Percentiles rank a stretch among this genome's conserved stretches.
Conservation (phyloP, 2,113 vertebrate genomes). For the Hydropotes inermis region DNA sequence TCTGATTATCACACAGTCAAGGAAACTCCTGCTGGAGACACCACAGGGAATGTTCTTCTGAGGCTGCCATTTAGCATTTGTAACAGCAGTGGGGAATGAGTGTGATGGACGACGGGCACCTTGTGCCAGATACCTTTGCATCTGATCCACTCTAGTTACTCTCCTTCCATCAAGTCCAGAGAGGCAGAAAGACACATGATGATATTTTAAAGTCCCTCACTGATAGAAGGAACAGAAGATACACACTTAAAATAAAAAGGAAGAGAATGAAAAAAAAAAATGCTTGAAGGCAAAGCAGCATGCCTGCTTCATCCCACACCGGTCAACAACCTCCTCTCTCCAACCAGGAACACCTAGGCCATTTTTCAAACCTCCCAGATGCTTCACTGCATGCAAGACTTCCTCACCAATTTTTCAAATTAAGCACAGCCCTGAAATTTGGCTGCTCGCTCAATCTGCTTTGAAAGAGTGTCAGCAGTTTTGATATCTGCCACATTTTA, state of each 20-base stretch:
- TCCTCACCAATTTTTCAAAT: conserved; percentile 70
- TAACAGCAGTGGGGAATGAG: conserved; percentile 72
- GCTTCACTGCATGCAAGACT: conserved; percentile 67
- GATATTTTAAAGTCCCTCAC: conserved; percentile 60
- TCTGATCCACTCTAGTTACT: conserved; percentile 41
- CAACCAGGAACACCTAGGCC: background rate
- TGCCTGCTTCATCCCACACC: conserved; percentile 9
- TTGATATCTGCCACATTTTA: conserved; percentile 55
- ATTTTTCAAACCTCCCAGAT: conserved; percentile 74
- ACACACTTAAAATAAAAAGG: background rate
- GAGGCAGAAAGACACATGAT: conserved; percentile 60
- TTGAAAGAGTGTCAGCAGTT: conserved; percentile 61
- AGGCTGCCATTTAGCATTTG: conserved; percentile 78
- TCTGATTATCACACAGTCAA: conserved; percentile 80
- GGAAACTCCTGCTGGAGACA: conserved; percentile 78
- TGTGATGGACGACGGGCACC: conserved; percentile 63
- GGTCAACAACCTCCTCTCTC: conserved; percentile 32
- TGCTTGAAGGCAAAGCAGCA: conserved; percentile 27
- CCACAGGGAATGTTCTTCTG: conserved; percentile 79
- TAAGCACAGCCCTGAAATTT: conserved; percentile 61
- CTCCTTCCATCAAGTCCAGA: conserved; percentile 56
- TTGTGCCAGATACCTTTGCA: conserved; percentile 64
- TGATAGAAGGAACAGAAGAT: conserved; percentile 52
- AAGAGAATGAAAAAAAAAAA: background rate
- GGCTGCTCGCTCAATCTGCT: conserved; percentile 52